phyloP scores from a whole-genome alignment of 2,888 invertebrate species.

The Drosophila lutescens region DNA sequence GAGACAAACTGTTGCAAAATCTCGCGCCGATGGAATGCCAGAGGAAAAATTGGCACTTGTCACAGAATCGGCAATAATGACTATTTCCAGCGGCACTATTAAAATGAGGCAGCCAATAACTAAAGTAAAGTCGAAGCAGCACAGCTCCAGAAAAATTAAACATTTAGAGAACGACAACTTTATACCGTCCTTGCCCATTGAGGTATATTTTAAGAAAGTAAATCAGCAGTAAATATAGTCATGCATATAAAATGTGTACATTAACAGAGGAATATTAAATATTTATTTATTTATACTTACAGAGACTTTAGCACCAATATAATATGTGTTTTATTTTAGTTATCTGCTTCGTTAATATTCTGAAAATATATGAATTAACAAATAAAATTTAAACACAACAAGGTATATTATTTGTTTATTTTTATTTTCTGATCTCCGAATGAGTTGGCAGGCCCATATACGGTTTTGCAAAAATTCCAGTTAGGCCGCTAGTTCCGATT shows the following conservation, averaged over 20 bases:
- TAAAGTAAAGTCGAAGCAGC: conserved; percentile 20
- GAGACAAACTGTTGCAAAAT: conserved; percentile 6
- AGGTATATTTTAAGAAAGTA: conserved; percentile 54
- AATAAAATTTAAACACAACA: neutral
- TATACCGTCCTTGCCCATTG: conserved; percentile 53
- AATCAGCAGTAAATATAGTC: conserved; percentile 42
- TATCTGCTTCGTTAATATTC: neutral
- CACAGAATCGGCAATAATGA: conserved; percentile 63
- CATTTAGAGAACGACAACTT: conserved; percentile 29
- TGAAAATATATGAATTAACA: neutral
- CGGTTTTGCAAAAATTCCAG: neutral
- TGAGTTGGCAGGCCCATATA: neutral
- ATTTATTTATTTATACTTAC: conserved; percentile 4
- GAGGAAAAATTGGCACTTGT: conserved; percentile 44
- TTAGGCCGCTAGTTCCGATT: neutral
- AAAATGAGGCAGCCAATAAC: conserved; percentile 38
- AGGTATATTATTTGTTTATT: neutral
- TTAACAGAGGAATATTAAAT: neutral
- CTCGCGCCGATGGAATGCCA: conserved; percentile 4
- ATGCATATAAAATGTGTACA: neutral
- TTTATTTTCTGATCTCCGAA: neutral
- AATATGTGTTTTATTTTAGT: conserved; percentile 4
- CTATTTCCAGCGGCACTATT: conserved; percentile 56
- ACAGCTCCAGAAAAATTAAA: conserved; percentile 6
- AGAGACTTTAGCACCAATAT: conserved; percentile 29